phyloP scores from a whole-genome alignment of 2,113 vertebrate genomes.

The Aptenodytes forsteri region DNA sequence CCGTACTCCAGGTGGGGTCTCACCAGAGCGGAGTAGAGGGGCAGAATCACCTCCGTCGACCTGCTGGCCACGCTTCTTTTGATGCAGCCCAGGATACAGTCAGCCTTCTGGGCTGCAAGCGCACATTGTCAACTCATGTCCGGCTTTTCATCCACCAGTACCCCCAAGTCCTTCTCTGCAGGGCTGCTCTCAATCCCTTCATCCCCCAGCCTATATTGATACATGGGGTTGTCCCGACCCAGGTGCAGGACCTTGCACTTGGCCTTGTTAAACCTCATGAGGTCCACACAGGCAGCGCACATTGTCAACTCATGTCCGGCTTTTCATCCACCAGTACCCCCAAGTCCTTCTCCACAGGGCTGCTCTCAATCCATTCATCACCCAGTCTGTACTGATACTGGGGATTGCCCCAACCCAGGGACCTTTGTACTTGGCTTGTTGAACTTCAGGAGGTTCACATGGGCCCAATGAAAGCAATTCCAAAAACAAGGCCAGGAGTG shows the following conservation, averaged over 20 bases:
- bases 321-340: not conserved
- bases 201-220: not conserved
- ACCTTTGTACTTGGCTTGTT: not conserved
- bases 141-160: not conserved
- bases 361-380: not conserved
- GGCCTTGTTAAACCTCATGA: not conserved
- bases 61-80: not conserved
- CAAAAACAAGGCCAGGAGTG: not conserved
- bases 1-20: not conserved
- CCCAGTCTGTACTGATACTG: not conserved
- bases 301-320: not conserved
- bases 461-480: not conserved
- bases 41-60: not conserved
- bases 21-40: not conserved
- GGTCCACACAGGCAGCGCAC: too few species aligned
- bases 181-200: not conserved
- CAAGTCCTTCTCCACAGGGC: not conserved
- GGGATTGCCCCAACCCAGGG: rapidly evolving
- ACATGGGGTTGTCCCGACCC: rapidly evolving
- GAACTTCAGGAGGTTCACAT: not conserved
- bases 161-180: not conserved
- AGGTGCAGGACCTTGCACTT: not conserved
- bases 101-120: not conserved
- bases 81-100: not conserved
- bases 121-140: not conserved